phyloP scores from a whole-genome alignment of 2,888 invertebrate species.

The Belgica antarctica region DNA sequence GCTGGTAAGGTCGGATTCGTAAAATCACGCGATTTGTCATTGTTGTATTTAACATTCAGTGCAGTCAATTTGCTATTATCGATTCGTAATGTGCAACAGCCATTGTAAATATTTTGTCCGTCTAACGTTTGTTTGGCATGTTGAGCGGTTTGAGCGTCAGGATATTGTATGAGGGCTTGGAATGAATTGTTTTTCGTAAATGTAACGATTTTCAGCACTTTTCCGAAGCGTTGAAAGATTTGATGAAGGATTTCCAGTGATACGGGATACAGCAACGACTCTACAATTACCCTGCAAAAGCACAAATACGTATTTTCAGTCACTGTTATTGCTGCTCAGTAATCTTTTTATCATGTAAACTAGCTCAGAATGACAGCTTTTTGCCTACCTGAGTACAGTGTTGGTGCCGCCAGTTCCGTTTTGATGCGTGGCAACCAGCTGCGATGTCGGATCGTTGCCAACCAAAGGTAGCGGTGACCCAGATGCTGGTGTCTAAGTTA shows the following conservation, averaged over 20 bases:
- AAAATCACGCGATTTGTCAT: constrained; percentile 99
- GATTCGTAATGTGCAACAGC: constrained; percentile 97
- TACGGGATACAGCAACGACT: constrained; percentile 98
- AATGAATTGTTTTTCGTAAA: constrained; percentile 97
- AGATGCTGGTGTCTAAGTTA: constrained; percentile 61
- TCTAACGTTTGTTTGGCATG: constrained; percentile 95
- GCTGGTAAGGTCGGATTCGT: constrained; percentile 97
- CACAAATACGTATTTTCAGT: too few relatives aligned
- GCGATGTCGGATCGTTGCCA: constrained; percentile 54
- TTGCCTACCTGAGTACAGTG: constrained; percentile 91
- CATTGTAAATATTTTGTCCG: constrained; percentile 99
- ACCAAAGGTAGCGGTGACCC: constrained; percentile 65
- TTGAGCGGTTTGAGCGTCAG: constrained; percentile 94
- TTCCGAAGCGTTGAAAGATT: constrained; percentile 98
- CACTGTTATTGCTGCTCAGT: too few relatives aligned
- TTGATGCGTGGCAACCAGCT: constrained; percentile 57
- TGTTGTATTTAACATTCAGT: constrained; percentile 98
- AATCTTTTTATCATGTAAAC: too few relatives aligned
- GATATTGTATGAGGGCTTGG: constrained; percentile 98
- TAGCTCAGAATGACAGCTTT: too few relatives aligned
- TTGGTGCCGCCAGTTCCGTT: constrained; percentile 76
- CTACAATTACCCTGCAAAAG: constrained; percentile 98
- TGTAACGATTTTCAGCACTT: constrained; percentile 98
- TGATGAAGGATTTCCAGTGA: constrained; percentile 95
- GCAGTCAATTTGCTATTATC: constrained; percentile 98